Conservation (phyloP, 2,113 vertebrate genomes). For the Sciurus niger region DNA sequence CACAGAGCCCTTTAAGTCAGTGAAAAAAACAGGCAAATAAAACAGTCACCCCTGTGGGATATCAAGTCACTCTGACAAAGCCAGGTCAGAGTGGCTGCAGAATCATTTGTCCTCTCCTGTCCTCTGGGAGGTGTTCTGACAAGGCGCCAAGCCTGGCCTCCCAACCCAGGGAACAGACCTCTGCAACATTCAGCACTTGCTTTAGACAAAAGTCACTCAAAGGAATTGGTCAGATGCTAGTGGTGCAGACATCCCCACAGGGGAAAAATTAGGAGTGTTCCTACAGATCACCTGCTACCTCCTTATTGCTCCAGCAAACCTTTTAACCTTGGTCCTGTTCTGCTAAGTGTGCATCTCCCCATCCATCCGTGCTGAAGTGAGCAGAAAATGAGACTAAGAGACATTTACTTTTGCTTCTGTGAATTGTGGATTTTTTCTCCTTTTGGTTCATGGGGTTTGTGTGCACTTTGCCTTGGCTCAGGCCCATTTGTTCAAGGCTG, state of each 20-base stretch:
- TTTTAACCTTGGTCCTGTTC: slow-evolving; percentile 70
- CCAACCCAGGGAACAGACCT: neutral
- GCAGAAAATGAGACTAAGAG: slow-evolving; percentile 66
- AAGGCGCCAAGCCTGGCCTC: neutral
- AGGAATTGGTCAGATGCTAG: fast-evolving
- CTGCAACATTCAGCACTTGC: neutral
- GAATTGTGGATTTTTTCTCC: neutral
- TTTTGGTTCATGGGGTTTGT: neutral
- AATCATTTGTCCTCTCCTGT: neutral
- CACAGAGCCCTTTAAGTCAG: neutral
- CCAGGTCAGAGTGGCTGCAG: neutral
- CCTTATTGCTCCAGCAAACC: slow-evolving; percentile 59
- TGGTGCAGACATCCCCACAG: neutral
- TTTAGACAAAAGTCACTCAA: neutral
- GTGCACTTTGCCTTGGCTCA: slow-evolving; percentile 56
- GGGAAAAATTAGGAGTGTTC: neutral
- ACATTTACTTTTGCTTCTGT: slow-evolving; percentile 66
- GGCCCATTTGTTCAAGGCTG: neutral
- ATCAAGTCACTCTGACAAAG: too few species aligned
- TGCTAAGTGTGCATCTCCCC: slow-evolving; percentile 51
- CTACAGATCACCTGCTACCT: neutral
- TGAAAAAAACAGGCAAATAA: neutral
- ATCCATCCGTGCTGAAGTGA: slow-evolving; percentile 70
- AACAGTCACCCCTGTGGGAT: too few species aligned
- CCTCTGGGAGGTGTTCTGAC: neutral